Percentiles rank a stretch among this genome's conserved stretches.
phyloP scores from a whole-genome alignment of 1,140 invertebrate species.

The Dreissena rostriformis region DNA sequence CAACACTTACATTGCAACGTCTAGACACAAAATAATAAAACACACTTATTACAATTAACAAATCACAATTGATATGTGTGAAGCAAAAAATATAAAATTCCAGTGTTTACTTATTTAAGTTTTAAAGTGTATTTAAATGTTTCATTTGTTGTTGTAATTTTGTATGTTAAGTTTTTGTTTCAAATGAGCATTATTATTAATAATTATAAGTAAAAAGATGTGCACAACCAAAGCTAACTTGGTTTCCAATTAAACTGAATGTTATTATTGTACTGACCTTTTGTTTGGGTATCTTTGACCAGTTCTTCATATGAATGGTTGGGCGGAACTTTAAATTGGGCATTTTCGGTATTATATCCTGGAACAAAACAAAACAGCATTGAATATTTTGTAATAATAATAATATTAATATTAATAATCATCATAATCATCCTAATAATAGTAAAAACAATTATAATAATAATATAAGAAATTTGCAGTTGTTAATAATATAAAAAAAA shows the following conservation, averaged over 20 bases:
- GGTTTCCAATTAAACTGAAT: not conserved
- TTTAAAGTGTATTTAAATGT: not conserved
- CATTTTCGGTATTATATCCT: conserved; percentile 43
- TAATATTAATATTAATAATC: too few species aligned
- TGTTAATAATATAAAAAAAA: too few species aligned
- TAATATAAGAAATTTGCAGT: too few species aligned
- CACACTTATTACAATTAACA: too few species aligned
- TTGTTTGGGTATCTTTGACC: conserved; percentile 29
- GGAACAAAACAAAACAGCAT: conserved; percentile 6
- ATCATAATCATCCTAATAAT: too few species aligned
- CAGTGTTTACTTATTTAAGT: not conserved
- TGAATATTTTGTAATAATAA: too few species aligned
- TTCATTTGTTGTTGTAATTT: not conserved
- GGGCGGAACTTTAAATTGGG: conserved; percentile 40
- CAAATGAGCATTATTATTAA: not conserved
- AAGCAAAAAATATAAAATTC: too few species aligned
- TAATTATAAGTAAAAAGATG: not conserved
- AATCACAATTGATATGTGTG: too few species aligned
- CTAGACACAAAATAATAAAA: too few species aligned
- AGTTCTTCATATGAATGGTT: conserved; percentile 47
- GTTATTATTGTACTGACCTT: conserved; percentile 31
- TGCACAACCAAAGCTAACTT: not conserved
- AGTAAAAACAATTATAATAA: too few species aligned
- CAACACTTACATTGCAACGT: too few species aligned
- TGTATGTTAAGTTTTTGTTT: not conserved